These are phyloP conservation scores for Anthoscopus minutus DNA, from an alignment of 2,113 vertebrate species.

Conservation along the genomic window DNA sequence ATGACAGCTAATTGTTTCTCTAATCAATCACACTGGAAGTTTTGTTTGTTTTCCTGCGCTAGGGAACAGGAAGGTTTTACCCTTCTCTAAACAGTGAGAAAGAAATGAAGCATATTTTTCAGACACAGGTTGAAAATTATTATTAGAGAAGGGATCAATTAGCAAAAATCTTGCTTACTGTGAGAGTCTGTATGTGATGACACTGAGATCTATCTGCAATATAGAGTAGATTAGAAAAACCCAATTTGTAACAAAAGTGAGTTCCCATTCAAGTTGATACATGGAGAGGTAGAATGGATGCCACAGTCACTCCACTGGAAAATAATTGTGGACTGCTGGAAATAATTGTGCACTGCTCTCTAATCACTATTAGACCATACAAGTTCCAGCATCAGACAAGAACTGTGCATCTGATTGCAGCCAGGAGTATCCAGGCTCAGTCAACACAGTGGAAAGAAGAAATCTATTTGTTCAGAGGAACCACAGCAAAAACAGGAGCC, in stretches of 20 bases:
- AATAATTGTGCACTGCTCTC: neutral
- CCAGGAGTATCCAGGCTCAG: neutral
- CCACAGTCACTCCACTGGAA: neutral
- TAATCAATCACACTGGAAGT: conserved; percentile 60
- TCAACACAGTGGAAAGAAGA: neutral
- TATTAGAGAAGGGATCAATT: neutral
- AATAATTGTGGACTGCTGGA: too few species aligned
- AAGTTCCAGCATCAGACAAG: neutral
- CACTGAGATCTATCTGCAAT: neutral
- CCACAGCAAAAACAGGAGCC: neutral
- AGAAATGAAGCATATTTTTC: conserved; percentile 29
- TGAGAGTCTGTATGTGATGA: neutral
- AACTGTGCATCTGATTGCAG: neutral
- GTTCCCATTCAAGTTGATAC: neutral
- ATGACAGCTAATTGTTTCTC: conserved; percentile 58
- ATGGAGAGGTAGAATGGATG: neutral
- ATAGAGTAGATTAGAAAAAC: neutral
- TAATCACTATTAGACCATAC: neutral
- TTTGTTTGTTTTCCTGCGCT: conserved; percentile 55
- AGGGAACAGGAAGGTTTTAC: conserved; percentile 45
- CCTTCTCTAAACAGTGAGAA: conserved; percentile 15
- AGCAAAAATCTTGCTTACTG: neutral
- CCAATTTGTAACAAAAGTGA: neutral
- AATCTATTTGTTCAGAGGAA: neutral
- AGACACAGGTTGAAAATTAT: neutral